phyloP scores from a whole-genome alignment of 2,888 invertebrate genomes.

The Diplazon laetatorius region DNA sequence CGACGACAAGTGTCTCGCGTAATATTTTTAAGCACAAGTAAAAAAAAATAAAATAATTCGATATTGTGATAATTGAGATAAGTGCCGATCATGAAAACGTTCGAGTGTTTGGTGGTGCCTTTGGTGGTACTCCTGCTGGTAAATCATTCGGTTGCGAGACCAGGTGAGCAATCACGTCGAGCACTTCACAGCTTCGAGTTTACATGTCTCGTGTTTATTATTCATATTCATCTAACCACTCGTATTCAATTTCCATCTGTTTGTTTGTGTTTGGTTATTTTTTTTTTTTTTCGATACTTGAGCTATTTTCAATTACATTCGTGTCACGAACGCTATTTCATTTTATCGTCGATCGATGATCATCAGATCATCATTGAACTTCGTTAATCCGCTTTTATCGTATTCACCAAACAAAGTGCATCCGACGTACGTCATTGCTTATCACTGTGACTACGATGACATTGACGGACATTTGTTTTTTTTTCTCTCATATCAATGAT shows the following conservation, averaged over 20 bases:
- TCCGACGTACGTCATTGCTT: background rate
- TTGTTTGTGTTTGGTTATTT: too few species aligned
- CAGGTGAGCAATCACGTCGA: constrained; percentile 72
- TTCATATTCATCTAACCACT: background rate
- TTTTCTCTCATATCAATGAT: too few species aligned
- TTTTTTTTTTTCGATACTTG: too few species aligned
- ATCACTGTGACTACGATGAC: background rate
- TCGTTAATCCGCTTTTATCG: background rate
- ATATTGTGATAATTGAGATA: constrained; percentile 32
- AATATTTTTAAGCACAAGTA: too few species aligned
- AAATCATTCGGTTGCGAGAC: constrained; percentile 68
- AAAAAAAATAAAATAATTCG: constrained; percentile 35
- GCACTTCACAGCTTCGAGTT: background rate
- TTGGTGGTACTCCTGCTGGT: constrained; percentile 73
- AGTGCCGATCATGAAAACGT: constrained; percentile 68
- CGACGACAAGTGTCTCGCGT: constrained; percentile 60
- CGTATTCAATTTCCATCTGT: too few species aligned
- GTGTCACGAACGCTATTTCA: too few species aligned
- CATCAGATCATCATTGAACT: too few species aligned
- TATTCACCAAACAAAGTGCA: background rate
- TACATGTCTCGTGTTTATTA: constrained; percentile 15
- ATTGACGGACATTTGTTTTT: too few species aligned
- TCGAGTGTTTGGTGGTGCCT: constrained; percentile 74
- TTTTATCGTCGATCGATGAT: background rate
- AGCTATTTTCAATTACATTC: too few species aligned